phyloP scores from a whole-genome alignment of 2,888 invertebrate species.

The Parnassius glacialis region DNA sequence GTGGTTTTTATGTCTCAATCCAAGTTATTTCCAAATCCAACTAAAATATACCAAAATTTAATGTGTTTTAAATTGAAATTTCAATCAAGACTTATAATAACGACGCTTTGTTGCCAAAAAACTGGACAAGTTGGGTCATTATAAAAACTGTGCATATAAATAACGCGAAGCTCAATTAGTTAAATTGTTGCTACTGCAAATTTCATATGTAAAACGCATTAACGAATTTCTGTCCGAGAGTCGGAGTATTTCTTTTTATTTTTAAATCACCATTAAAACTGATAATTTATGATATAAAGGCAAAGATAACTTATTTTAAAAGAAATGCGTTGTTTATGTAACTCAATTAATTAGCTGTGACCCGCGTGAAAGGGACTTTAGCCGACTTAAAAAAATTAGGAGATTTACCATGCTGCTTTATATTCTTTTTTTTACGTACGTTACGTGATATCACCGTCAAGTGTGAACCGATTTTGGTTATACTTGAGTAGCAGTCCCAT shows the following conservation, averaged over 20 bases:
- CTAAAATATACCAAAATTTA: conserved; percentile 1
- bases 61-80: conserved; percentile 1
- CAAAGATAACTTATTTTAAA: too few species aligned
- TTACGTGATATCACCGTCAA: too few species aligned
- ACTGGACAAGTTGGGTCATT: conserved; percentile 2
- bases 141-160: conserved; percentile 9
- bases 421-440: too few species aligned
- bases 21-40: conserved; percentile 11
- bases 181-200: conserved; percentile 7
- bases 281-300: too few species aligned
- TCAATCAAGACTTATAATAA: conserved; percentile 7
- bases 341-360: background rate
- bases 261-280: too few species aligned
- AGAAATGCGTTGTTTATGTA: background rate
- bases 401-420: too few species aligned
- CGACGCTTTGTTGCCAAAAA: background rate
- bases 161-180: conserved; percentile 4
- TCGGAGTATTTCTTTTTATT: too few species aligned
- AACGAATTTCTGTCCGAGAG: background rate
- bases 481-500: too few species aligned
- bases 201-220: background rate
- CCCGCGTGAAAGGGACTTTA: background rate
- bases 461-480: too few species aligned
- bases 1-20: conserved; percentile 9
- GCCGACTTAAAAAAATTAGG: too few species aligned